Percentiles rank a stretch among this genome's conserved stretches.
Evolutionary conservation across 1,140 invertebrate genomes (phyloP).

Genomic region (Archivesica marissinica): DNA sequence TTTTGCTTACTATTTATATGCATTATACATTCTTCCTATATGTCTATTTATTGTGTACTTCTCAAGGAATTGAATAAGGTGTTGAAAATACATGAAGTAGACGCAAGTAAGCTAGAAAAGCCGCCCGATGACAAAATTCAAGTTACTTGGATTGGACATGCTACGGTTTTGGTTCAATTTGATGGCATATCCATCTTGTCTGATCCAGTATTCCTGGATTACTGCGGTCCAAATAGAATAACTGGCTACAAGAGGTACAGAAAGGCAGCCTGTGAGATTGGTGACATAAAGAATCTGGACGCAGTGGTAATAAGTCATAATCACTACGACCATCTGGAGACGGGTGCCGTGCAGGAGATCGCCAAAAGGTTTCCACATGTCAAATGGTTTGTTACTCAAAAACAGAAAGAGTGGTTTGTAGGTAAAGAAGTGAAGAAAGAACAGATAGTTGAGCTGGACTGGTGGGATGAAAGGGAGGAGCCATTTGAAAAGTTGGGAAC

Average conservation of each 20-base stretch:
- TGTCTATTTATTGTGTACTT: background rate
- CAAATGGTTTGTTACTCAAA: conserved; percentile 84
- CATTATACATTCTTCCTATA: too few relatives aligned
- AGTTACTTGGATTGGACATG: conserved; percentile 85
- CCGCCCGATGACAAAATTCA: conserved; percentile 63
- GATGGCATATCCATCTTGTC: conserved; percentile 83
- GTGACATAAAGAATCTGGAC: conserved; percentile 81
- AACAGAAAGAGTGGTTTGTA: conserved; percentile 81
- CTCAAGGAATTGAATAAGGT: background rate
- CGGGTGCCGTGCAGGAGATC: conserved; percentile 77
- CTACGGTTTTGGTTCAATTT: conserved; percentile 84
- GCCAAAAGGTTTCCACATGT: conserved; percentile 70
- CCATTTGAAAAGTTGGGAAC: background rate
- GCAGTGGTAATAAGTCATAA: conserved; percentile 85
- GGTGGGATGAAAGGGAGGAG: conserved; percentile 84
- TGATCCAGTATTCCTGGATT: conserved; percentile 83
- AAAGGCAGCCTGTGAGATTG: conserved; percentile 59
- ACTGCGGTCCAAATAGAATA: conserved; percentile 62
- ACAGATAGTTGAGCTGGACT: conserved; percentile 84
- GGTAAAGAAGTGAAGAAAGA: conserved; percentile 68
- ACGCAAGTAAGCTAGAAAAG: background rate
- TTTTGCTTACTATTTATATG: too few relatives aligned
- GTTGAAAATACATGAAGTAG: background rate
- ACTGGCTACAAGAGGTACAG: conserved; percentile 64
- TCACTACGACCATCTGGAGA: conserved; percentile 86